Evolutionary conservation across 2,113 vertebrate species (phyloP).

Genomic region (Larimichthys polyactis): DNA sequence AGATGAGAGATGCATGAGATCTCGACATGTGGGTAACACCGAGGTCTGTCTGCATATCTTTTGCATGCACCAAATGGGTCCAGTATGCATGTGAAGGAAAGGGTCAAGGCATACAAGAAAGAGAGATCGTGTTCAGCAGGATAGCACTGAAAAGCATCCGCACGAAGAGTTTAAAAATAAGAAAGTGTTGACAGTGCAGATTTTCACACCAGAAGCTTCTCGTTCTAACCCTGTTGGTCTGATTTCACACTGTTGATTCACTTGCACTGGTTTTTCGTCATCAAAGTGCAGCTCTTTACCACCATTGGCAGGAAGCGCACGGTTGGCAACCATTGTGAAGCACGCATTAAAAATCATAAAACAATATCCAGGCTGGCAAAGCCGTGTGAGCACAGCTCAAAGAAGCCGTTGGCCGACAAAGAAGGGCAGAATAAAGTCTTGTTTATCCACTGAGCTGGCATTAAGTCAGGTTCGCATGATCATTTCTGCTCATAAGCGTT

Average conservation of each 20-base stretch:
- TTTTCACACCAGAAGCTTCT: background rate
- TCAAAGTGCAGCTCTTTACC: background rate
- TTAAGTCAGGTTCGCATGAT: background rate
- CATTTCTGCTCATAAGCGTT: background rate
- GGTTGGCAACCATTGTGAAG: too few relatives aligned
- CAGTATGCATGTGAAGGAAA: background rate
- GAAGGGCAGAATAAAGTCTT: background rate
- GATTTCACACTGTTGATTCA: background rate
- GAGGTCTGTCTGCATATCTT: background rate
- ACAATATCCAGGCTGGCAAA: background rate
- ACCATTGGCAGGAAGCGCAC: background rate
- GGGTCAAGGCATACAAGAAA: background rate
- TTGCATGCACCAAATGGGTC: background rate
- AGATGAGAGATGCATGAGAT: background rate
- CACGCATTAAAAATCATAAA: background rate
- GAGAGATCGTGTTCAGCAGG: too few relatives aligned
- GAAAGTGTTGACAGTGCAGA: background rate
- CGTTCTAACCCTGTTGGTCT: background rate
- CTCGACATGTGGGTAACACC: background rate
- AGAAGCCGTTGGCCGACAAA: background rate
- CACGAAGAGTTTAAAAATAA: background rate
- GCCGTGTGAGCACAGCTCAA: background rate
- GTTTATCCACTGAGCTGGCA: background rate
- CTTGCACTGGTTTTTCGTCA: background rate
- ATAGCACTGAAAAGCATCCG: too few relatives aligned